Conservation (phyloP, 2,113 vertebrate species). For the Sorex araneus region DNA sequence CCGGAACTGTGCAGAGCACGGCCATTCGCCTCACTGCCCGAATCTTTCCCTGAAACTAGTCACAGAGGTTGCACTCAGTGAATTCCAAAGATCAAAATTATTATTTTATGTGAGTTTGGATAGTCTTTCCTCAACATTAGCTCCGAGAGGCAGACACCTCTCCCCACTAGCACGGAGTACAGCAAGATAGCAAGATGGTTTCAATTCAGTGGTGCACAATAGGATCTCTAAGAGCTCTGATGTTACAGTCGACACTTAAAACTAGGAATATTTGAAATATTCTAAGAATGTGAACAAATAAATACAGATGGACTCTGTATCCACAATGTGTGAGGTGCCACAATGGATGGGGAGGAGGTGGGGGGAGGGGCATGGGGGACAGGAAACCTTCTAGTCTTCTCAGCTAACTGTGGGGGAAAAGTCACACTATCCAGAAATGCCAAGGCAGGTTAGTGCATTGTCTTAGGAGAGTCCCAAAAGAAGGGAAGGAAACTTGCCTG, state of each 20-base stretch:
- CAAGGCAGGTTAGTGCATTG: neutral
- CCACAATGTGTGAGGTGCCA: neutral
- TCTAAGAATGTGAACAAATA: neutral
- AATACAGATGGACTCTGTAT: no score
- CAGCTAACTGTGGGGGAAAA: neutral
- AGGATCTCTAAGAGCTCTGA: neutral
- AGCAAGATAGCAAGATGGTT: no score
- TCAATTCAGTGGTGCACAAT: no score
- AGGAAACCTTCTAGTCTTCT: neutral
- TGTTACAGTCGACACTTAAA: neutral
- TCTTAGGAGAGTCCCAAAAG: neutral
- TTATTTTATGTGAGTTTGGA: constrained; percentile 32
- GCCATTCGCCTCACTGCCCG: neutral
- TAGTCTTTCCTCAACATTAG: constrained; percentile 17
- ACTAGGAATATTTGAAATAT: neutral
- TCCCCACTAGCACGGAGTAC: no score
- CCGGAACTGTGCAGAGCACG: neutral
- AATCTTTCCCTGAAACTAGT: neutral
- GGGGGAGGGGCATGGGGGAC: no score
- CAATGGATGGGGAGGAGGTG: neutral
- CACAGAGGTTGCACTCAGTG: neutral
- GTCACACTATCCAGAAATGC: neutral
- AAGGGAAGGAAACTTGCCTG: neutral
- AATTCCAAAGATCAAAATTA: constrained; percentile 8
- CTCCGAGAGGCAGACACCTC: neutral